Base-by-base conservation (phyloP, 2,888 invertebrate species). In the Silvanus unidentatus region DNA sequence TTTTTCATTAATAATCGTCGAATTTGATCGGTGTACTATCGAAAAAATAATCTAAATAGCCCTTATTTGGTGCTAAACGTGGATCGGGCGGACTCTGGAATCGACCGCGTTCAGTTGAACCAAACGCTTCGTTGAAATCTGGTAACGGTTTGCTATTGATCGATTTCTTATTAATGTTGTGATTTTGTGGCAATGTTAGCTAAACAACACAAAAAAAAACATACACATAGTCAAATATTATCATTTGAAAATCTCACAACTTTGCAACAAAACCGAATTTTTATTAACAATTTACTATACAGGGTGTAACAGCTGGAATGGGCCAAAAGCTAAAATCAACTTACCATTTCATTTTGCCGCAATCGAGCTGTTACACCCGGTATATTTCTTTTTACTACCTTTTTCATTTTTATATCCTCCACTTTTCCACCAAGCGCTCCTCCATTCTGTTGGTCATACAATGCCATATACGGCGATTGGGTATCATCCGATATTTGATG, bases 111-210 rank as follows among this genome's bases (percentile, higher is more conserved):
- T 88, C 89, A 15, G 89, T 89, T 16, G 88, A 86, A 16, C 89
- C 89, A 66, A 89, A 89, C 1, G 89, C 88, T 72, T 88, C 88
- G 65, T 88, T 87, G 65, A 89, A 89, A 37, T 87, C 88, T 4
- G 88, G 88, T 47, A 88, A 68, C 4, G 87, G 85, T 43, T 70
- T 71, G 34, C 39, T 51, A 15, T 59, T 47, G n/a, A 58, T 47
- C 16, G 49, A 51, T 37, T 52, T 58, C 50, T 53, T 57, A 39
- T 51, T 45, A 32, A 45, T 39, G 39, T 40, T 42, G 40, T 45
- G 48, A 40, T 22, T 45, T 42, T 50, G 48, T 27, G 50, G 45
- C 10, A 35, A 42, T 43, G 48, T 15, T n/a, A 44, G 50, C 50
- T 50, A 39, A 45, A 43, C 40, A 22, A 3, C 3, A 8, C 3